Evolutionary conservation across 2,113 vertebrate species (phyloP), one percentile per base, ranked within the genome.

Genomic region (Elaphurus davidianus): DNA sequence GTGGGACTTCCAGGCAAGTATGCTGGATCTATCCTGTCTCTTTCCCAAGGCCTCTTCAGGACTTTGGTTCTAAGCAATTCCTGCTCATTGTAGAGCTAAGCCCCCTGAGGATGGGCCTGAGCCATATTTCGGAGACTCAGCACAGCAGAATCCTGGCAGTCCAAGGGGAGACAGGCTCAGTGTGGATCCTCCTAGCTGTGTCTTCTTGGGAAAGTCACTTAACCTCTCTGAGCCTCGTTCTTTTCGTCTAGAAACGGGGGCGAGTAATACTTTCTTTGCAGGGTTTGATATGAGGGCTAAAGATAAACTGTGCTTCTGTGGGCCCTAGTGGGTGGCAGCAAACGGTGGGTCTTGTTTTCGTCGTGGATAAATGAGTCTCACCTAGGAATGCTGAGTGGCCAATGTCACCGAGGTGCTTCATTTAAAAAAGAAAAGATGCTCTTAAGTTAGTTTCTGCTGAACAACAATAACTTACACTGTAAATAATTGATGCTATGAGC

Each of bases 401-500:
- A 94, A 89, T 86, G 96, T 94, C 96, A 85, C 40, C 0, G 1
- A 95, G 95, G 88, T 67, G 82, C 67, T 97, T 62, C 43, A 25
- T 92, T 97, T 87, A 86, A 64, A 95, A 97, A 90, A 91, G 92
- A 43, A 90, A 87, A 87, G 92, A 60, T 0, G 60, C 43, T 15
- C 28, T 71, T 74, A 87, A 45, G 0, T 7, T 82, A 45, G 84
- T 96, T 97, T 96, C 92, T 92, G 76, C 52, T 1, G 40, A 91
- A 78, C 97, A 92, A 16, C 0, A 17, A 30, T 52, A 54, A 96
- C 10, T 90, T 97, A 78, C 40, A 19, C 88, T 2, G 59, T 57
- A 89, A 81, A 97, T 96, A 90, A 98, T 92, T 94, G 90, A 93
- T 94, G 50, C 13, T 91, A 23, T 86, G 94, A 94, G 27, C 15